Base-by-base conservation (phyloP, 1,140 invertebrate genomes). In the Drosophila kepulauana region DNA sequence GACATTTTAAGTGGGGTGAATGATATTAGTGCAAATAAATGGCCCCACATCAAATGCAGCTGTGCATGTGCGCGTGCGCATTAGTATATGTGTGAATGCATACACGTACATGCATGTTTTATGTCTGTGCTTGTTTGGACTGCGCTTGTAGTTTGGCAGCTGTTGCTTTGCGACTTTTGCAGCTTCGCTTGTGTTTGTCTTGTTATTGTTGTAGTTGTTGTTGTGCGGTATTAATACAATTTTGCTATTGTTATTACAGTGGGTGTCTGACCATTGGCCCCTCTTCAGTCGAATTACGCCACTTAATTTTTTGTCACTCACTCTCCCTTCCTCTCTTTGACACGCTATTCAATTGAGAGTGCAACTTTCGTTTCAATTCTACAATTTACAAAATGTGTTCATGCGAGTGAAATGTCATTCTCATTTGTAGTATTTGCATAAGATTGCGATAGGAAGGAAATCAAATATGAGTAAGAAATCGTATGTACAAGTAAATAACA, bases 1-100 rank as follows among this genome's bases (percentile, higher is more conserved):
- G 85, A 89, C 85, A 89, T 89, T 85, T 89, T 75, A 81, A 89
- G 85, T 89, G 85, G 85, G 85, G 85, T 89, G 85, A 89, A 89
- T 72, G 78, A 89, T 89, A 89, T 89, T 89, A 89, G 85, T 78
- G 81, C 84, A 89, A 88, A 89, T 88, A 88, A 88, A 84, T 88
- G 84, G 77, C 78, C 81, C 78, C 66, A 72, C 74, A 82, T 70
- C 77, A 81, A 85, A 81, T 85, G 81, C 82, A 81, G 81, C 78
- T 85, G 81, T 43, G 35, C 33, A 8, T 58, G 43, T 8, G 11
- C 3, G 57, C 33, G n/a, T 20, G 10, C 33, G n/a, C 46, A 43
- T 52, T 30, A 46, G 52, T 30, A 45, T 78, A 67, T 33, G 28
- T 57, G 8, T 43, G 54, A n/a, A 35, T 25, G 41, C 51, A 4